A percentile compares a stretch with the other conserved stretches of the same genome.
phyloP scores from a whole-genome alignment of 2,113 vertebrate genomes.

The Hoplias malabaricus region DNA sequence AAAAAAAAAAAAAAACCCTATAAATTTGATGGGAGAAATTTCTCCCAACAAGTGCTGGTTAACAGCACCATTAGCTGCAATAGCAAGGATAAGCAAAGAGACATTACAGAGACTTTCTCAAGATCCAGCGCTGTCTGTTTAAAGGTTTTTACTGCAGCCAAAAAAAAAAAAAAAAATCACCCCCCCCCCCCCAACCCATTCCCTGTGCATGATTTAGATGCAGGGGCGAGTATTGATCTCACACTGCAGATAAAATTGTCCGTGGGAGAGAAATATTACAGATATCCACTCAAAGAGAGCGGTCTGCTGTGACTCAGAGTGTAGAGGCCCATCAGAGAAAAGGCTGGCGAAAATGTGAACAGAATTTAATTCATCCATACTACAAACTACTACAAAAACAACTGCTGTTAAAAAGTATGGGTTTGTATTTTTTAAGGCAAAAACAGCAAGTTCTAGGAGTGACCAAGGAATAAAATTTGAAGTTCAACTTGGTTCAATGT shows the following conservation, averaged over 20 bases:
- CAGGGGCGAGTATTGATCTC: constrained; percentile 54
- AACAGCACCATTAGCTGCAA: constrained; percentile 52
- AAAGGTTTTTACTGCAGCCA: constrained; percentile 40
- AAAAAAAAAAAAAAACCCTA: too few relatives aligned
- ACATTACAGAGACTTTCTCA: constrained; percentile 28
- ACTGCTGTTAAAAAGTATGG: constrained; percentile 13
- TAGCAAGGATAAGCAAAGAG: constrained; percentile 30
- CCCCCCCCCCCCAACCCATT: constrained; percentile 1
- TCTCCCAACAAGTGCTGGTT: constrained; percentile 49
- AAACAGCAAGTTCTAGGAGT: not conserved
- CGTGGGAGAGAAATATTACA: constrained; percentile 58
- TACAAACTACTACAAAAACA: constrained; percentile 14
- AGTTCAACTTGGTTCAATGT: too few relatives aligned
- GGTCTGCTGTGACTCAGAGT: constrained; percentile 30
- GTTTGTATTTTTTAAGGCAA: not conserved
- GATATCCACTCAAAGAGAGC: constrained; percentile 40
- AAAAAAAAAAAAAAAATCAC: constrained; percentile 44
- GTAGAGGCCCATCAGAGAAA: not conserved
- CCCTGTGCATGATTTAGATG: constrained; percentile 53
- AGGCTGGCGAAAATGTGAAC: not conserved
- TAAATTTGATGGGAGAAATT: constrained; percentile 54
- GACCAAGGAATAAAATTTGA: not conserved
- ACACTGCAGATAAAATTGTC: constrained; percentile 58
- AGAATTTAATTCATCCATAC: not conserved
- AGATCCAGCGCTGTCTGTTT: constrained; percentile 43